Base-by-base conservation (phyloP, 1,140 invertebrate species). In the Drosophila ogumai region DNA sequence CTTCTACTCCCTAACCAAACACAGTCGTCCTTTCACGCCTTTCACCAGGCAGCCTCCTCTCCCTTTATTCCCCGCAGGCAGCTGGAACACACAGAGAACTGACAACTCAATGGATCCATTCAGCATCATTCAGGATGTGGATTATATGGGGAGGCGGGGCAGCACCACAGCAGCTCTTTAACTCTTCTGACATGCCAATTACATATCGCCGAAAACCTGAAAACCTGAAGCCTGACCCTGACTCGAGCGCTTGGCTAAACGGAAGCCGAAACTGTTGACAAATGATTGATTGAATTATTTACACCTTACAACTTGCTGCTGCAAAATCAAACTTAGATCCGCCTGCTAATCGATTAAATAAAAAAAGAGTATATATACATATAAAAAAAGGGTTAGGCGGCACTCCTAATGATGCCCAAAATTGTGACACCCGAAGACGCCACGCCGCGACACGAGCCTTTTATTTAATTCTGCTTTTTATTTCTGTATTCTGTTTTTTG, bases 281-380 rank as follows among this genome's bases (percentile, higher is more conserved):
- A 90, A 90, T 90, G 85, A 90, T 90, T 90, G 85, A 90, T 90
- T 79, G 85, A 90, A 90, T 90, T 90, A 90, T 90, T 90, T 90
- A 90, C 85, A 90, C 85, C 85, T 90, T 90, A 90, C 85, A 90
- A 77, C 67, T 79, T 72, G 68, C 61, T 55, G 73, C 66, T 64
- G 81, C 81, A 69, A 74, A 73, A 84, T 77, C 76, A 82, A 81
- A 90, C 78, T 90, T 81, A 88, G 85, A 90, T 88, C 85, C 85
- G 85, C 85, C 78, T 88, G 85, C 85, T 88, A 88, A 88, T 88
- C 84, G 84, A 88, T 90, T 88, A 63, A 49, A 44, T 1, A 66
- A 41, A 32, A 61, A 59, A 49, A 72, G 60, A 71, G 78, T 80
- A 86, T 69, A 66, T 9, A 49, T 31, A 17, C 10, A 65, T 32